Evolutionary conservation across 2,888 invertebrate genomes (phyloP), one percentile per base, ranked within the genome.

Genomic region (Parnassius glacialis): DNA sequence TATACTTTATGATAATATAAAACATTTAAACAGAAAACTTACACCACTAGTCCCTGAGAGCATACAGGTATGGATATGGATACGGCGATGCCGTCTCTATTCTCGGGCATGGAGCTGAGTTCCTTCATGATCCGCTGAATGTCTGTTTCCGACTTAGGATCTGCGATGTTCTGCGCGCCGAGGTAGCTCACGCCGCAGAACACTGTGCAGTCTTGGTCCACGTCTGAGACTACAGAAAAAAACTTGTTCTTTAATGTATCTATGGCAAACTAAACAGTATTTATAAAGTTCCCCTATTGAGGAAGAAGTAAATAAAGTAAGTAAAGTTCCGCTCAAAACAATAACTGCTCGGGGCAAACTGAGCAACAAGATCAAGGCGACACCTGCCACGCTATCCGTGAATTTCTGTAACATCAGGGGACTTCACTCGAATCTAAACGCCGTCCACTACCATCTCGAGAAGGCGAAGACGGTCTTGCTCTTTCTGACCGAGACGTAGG

Each of bases 1-100:
- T 20, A 20, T 20, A 20, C 20, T 20, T 2, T 20, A 20, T 0
- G 20, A 20, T 2, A 20, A 20, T 20, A 20, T 1, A 20, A 20
- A 20, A 20, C 20, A 20, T 7, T 34, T 12, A n/a, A 60, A 16
- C 11, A 51, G 11, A 56, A 59, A 64, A 85, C 96, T 94, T 85
- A 98, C 98, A 97, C 96, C 52, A 99, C 98, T 64, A 96, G 94
- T 61, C 98, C 99, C 81, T 98, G 97, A 0, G 97, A 97, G 77
- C 96, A 96, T 68, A 96, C 96, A 5, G 99, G 99, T 71, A 99
- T 96, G 41, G 97, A 97, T 67, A 99, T 95, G 0, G 97, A 96
- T 5, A 98, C 96, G 75, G 97, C 97, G 59, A 99, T 96, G 9
- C 97, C 96, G 78, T 95, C 94, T 16, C 92, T 85, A 68, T 93